phyloP scores from a whole-genome alignment of 2,888 invertebrate genomes.

The Aporophyla lueneburgensis region DNA sequence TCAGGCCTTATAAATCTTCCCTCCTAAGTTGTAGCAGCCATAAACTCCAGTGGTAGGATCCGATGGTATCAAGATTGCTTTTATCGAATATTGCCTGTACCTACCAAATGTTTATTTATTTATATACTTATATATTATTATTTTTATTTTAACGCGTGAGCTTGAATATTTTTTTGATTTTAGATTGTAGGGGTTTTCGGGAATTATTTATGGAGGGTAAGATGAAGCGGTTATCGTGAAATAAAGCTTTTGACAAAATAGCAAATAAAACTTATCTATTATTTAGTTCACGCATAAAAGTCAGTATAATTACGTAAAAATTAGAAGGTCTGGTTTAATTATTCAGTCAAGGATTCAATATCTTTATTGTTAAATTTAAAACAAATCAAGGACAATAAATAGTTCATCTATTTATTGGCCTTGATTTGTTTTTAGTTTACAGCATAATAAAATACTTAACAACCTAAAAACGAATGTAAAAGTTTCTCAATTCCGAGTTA shows the following conservation, averaged over 20 bases:
- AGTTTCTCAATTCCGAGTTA: slow-evolving; percentile 10
- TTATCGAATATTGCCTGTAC: slow-evolving; percentile 79
- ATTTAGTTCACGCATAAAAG: neutral
- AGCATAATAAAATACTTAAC: neutral
- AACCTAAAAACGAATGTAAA: slow-evolving; percentile 1
- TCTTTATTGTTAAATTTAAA: neutral
- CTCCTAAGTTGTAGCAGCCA: slow-evolving; percentile 80
- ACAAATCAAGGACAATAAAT: neutral
- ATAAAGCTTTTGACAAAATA: neutral
- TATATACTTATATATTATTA: slow-evolving; percentile 38
- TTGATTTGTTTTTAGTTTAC: too few relatives aligned
- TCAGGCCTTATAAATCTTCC: slow-evolving; percentile 82
- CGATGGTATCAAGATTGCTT: slow-evolving; percentile 84
- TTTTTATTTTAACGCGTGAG: slow-evolving; percentile 50
- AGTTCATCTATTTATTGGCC: too few relatives aligned
- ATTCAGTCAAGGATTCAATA: neutral
- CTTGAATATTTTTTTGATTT: slow-evolving; percentile 46
- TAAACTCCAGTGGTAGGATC: slow-evolving; percentile 79
- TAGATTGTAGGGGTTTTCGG: neutral
- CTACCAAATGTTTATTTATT: slow-evolving; percentile 62
- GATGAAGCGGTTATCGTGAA: neutral
- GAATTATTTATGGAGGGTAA: neutral
- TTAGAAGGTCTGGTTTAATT: neutral
- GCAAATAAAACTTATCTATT: neutral
- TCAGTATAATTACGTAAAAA: neutral